A percentile compares a stretch with the other conserved stretches of the same genome.
phyloP scores from a whole-genome alignment of 2,797 vertebrate species.

The Melanitta fusca region DNA sequence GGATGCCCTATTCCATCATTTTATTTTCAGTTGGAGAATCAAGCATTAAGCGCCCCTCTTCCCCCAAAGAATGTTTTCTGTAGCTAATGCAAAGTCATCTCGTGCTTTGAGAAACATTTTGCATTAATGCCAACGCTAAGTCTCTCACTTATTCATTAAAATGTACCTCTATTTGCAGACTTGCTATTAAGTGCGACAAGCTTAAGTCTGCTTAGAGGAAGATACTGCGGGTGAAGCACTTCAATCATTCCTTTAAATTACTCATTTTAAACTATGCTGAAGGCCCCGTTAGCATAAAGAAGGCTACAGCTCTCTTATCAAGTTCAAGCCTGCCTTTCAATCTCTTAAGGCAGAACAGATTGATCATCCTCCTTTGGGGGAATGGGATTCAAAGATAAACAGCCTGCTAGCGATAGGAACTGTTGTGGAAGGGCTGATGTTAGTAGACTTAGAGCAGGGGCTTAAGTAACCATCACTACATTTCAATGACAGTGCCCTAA shows the following conservation, averaged over 20 bases:
- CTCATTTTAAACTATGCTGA: neutral
- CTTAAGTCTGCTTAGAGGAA: neutral
- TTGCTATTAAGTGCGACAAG: neutral
- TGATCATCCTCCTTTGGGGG: neutral
- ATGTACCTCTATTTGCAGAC: neutral
- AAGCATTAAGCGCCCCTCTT: neutral
- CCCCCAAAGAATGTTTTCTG: neutral
- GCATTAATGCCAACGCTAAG: neutral
- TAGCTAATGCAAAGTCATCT: neutral
- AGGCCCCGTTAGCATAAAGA: neutral
- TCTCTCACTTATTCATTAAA: neutral
- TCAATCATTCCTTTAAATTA: neutral
- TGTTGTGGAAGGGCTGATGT: neutral
- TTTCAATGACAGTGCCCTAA: neutral
- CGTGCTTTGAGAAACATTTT: neutral
- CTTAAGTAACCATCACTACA: neutral
- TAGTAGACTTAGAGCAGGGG: neutral
- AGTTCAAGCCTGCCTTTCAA: neutral
- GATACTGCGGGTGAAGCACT: neutral
- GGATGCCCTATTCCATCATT: neutral
- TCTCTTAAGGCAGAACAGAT: neutral
- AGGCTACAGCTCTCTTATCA: neutral
- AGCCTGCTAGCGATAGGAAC: neutral
- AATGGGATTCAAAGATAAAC: neutral
- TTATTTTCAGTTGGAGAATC: neutral